These are phyloP conservation scores for Parascotia fuliginaria DNA, from an alignment of 2,888 invertebrate species.

Conservation along the genomic window DNA sequence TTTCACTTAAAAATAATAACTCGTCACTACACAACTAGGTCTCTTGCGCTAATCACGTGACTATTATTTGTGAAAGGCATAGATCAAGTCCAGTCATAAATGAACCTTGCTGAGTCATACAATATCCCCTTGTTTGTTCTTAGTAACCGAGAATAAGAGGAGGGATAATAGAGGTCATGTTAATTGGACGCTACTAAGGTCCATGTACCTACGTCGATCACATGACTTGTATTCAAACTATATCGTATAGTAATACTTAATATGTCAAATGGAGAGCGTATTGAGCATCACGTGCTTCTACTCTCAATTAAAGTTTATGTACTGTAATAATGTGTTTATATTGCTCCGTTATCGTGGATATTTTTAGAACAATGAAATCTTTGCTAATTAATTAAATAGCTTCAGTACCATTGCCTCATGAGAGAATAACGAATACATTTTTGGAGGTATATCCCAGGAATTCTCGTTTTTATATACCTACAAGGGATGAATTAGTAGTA, in stretches of 20 bases:
- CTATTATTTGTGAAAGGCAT: conserved; percentile 58
- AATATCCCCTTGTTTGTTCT: conserved; percentile 30
- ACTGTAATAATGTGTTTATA: conserved; percentile 31
- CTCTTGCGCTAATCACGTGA: conserved; percentile 59
- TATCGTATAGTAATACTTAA: conserved; percentile 41
- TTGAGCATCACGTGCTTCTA: conserved; percentile 45
- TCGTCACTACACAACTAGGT: conserved; percentile 6
- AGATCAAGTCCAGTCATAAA: conserved; percentile 35
- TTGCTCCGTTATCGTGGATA: conserved; percentile 30
- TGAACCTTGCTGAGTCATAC: conserved; percentile 44
- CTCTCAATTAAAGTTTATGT: conserved; percentile 36
- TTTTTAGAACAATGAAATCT: conserved; percentile 25
- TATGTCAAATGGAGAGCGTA: conserved; percentile 27
- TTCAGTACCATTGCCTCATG: too few relatives aligned
- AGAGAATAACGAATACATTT: too few relatives aligned
- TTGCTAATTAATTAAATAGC: neutral
- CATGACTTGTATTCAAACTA: conserved; percentile 42
- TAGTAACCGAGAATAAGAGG: conserved; percentile 10
- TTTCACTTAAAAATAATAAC: conserved; percentile 28
- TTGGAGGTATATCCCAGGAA: too few relatives aligned
- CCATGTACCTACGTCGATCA: conserved; percentile 33
- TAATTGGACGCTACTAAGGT: conserved; percentile 37
- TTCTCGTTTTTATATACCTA: too few relatives aligned
- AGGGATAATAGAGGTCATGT: conserved; percentile 37
- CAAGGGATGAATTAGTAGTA: too few relatives aligned